These are phyloP conservation scores for Cryptophagus acutangulus DNA, from an alignment of 2,888 invertebrate genomes.

Conservation along the genomic window DNA sequence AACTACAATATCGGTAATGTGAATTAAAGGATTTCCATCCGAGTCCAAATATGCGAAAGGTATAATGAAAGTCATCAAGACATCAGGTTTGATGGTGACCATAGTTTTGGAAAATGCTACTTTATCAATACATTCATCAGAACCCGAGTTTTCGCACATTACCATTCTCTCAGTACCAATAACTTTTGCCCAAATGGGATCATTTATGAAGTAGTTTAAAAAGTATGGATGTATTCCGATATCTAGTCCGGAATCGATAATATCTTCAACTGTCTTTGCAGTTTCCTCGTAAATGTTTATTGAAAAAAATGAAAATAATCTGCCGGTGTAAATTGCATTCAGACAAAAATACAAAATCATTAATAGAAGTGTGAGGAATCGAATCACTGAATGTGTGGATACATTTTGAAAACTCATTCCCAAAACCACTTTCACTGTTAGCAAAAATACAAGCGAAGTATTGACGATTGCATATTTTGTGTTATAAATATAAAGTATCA, in stretches of 20 bases:
- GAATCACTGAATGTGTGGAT: not conserved
- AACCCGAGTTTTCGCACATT: not conserved
- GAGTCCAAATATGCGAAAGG: not conserved
- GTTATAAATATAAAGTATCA: too few relatives aligned
- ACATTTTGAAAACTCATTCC: not conserved
- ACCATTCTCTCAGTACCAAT: not conserved
- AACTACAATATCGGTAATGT: not conserved
- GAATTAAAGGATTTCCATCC: conserved; percentile 2
- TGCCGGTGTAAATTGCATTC: not conserved
- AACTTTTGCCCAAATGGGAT: not conserved
- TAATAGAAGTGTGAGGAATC: not conserved
- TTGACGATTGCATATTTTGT: too few relatives aligned
- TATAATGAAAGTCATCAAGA: not conserved
- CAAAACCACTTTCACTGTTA: not conserved
- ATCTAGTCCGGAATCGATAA: not conserved
- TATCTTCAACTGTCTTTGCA: not conserved
- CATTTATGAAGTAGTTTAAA: too few relatives aligned
- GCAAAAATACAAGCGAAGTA: not conserved
- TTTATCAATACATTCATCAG: not conserved
- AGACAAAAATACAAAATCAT: not conserved
- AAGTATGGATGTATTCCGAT: too few relatives aligned
- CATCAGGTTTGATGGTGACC: not conserved
- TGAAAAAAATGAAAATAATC: not conserved
- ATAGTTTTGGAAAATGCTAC: not conserved
- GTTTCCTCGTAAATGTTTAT: not conserved